phyloP scores from a whole-genome alignment of 1,140 invertebrate genomes.

The Drosophila bocki region DNA sequence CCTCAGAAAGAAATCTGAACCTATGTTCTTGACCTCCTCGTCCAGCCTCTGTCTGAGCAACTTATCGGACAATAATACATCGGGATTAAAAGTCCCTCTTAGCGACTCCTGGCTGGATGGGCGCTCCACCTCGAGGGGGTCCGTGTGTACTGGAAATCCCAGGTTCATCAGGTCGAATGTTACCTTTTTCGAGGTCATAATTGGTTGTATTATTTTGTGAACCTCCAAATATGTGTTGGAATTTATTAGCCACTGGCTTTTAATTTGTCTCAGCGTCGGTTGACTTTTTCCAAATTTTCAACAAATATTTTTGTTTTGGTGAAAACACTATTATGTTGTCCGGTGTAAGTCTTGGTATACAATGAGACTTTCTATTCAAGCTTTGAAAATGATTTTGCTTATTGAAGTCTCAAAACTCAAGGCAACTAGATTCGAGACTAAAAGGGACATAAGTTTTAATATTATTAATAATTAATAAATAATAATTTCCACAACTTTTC shows the following conservation, averaged over 20 bases:
- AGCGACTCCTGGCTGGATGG: neutral
- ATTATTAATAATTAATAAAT: neutral
- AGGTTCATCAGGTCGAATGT: slow-evolving; percentile 23
- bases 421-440: neutral
- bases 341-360: neutral
- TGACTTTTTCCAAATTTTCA: neutral
- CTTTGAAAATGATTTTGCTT: neutral
- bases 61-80: neutral
- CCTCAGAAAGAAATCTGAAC: neutral
- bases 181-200: neutral
- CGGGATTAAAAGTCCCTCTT: no score
- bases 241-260: no score
- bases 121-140: neutral
- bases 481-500: no score
- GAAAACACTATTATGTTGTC: neutral
- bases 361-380: neutral
- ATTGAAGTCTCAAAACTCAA: neutral
- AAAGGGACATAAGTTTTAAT: neutral
- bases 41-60: neutral
- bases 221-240: neutral
- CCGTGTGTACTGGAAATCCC: slow-evolving; percentile 8
- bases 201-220: neutral
- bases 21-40: neutral
- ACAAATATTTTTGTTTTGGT: neutral
- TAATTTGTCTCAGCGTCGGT: neutral